These are phyloP conservation scores for Elgonia sp. DNA, from an alignment of 2,888 invertebrate species.

Conservation along the genomic window DNA sequence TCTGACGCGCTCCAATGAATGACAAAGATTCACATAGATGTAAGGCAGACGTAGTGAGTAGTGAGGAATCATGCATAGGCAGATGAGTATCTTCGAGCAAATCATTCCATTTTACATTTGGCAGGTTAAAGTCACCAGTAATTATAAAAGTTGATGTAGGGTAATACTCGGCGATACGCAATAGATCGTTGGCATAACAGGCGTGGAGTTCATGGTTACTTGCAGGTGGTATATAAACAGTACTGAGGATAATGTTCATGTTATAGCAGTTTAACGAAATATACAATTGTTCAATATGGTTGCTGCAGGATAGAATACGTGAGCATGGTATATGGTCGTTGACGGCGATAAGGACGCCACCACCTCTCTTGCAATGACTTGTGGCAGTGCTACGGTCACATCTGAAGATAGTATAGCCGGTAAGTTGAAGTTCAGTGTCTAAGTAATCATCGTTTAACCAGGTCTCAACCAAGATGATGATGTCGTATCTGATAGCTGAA, in stretches of 20 bases:
- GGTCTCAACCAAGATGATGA: constrained; percentile 10
- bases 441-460: constrained; percentile 6
- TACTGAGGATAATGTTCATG: neutral
- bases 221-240: constrained; percentile 19
- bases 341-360: neutral
- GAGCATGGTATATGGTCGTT: neutral
- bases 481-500: neutral
- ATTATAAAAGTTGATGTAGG: neutral
- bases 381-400: neutral
- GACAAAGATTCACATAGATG: neutral
- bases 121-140: constrained; percentile 19
- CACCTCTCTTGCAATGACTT: neutral
- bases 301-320: neutral
- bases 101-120: constrained; percentile 2
- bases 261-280: neutral
- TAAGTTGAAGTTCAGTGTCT: neutral
- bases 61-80: neutral
- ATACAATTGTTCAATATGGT: constrained; percentile 12
- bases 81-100: neutral
- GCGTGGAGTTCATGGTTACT: neutral
- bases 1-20: neutral
- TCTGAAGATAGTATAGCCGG: constrained; percentile 9
- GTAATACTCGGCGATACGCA: neutral
- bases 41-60: neutral
- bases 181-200: neutral